A percentile compares a stretch with the other conserved stretches of the same genome.
These are phyloP conservation scores for Neosilurus hyrtlii DNA, from an alignment of 2,797 vertebrate species.

Conservation along the genomic window DNA sequence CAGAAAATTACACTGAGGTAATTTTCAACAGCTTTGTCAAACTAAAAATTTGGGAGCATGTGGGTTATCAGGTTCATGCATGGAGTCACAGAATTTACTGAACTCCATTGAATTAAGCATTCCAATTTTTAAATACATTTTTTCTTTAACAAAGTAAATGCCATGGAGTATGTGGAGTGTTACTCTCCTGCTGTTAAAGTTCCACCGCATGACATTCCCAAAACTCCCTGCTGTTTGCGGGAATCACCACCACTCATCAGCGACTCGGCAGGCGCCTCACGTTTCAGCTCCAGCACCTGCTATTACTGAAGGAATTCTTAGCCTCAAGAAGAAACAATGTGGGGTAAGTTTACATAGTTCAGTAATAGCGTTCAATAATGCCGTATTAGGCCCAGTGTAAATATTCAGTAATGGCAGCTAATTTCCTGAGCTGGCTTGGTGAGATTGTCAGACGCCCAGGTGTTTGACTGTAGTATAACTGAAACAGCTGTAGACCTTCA, in stretches of 20 bases:
- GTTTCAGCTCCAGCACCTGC: slow-evolving; percentile 42
- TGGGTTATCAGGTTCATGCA: too few species aligned
- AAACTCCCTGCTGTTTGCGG: slow-evolving; percentile 24
- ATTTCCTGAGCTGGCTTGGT: slow-evolving; percentile 56
- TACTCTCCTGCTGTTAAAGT: not conserved
- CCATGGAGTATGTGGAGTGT: not conserved
- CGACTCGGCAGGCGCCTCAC: slow-evolving; percentile 28
- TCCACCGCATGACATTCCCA: slow-evolving; percentile 25
- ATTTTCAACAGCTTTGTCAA: too few species aligned
- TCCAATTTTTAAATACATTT: too few species aligned
- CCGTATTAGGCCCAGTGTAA: slow-evolving; percentile 60
- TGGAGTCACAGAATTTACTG: too few species aligned
- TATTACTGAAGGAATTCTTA: slow-evolving; percentile 51
- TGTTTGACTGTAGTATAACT: slow-evolving; percentile 37
- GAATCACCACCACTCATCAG: slow-evolving; percentile 31
- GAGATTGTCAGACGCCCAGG: slow-evolving; percentile 33
- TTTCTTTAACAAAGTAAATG: not conserved
- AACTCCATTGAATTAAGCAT: too few species aligned
- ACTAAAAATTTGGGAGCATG: too few species aligned
- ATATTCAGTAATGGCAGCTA: slow-evolving; percentile 59
- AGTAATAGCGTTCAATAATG: slow-evolving; percentile 59
- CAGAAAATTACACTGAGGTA: too few species aligned
- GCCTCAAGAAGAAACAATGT: slow-evolving; percentile 51
- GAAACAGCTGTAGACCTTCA: slow-evolving; percentile 21
- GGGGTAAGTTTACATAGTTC: slow-evolving; percentile 55